A percentile compares a stretch with the other conserved stretches of the same genome.
phyloP scores from a whole-genome alignment of 2,113 vertebrate species.

The Noctilio leporinus region DNA sequence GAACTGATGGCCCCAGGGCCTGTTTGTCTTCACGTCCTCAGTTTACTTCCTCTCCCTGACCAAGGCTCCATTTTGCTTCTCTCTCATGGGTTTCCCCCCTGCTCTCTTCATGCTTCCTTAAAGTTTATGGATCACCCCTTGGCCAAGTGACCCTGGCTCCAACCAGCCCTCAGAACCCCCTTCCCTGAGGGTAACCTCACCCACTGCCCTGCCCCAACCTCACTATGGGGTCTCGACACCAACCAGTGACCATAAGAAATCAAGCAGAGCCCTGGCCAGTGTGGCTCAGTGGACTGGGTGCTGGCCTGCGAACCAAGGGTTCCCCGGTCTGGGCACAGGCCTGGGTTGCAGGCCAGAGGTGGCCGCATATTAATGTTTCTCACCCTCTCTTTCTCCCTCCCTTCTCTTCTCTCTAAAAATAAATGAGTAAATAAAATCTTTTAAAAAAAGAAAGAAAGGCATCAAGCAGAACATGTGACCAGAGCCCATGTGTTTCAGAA shows the following conservation, averaged over 20 bases:
- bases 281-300: too few relatives aligned
- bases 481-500: background rate
- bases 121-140: background rate
- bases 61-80: background rate
- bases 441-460: too few relatives aligned
- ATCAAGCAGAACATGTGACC: too few relatives aligned
- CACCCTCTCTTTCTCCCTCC: too few relatives aligned
- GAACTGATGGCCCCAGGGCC: background rate
- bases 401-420: too few relatives aligned
- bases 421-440: too few relatives aligned
- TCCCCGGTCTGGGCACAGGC: too few relatives aligned
- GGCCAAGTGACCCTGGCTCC: fast-evolving
- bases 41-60: background rate
- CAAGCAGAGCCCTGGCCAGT: too few relatives aligned
- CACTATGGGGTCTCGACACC: background rate
- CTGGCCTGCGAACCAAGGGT: too few relatives aligned
- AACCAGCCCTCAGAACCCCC: too few relatives aligned
- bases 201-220: background rate
- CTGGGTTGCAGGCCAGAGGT: too few relatives aligned
- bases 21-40: background rate
- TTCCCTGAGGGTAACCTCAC: background rate
- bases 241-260: background rate
- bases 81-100: background rate
- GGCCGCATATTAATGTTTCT: too few relatives aligned
- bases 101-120: background rate